phyloP scores from a whole-genome alignment of 2,888 invertebrate genomes.

The Agrochola lychnidis region DNA sequence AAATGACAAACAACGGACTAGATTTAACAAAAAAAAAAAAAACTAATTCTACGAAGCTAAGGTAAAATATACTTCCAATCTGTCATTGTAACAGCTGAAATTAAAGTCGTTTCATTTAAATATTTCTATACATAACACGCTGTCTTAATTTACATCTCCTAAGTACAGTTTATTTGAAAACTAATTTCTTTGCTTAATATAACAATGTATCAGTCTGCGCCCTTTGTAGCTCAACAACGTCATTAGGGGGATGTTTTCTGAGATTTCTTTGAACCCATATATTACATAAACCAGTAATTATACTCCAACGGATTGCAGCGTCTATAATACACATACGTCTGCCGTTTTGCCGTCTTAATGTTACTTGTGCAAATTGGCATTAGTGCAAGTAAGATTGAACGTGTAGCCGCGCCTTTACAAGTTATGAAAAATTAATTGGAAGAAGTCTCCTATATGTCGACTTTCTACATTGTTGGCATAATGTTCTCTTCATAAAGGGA shows the following conservation, averaged over 20 bases:
- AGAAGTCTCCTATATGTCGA: constrained; percentile 70
- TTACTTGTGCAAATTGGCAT: neutral
- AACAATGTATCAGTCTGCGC: constrained; percentile 50
- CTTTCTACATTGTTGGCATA: constrained; percentile 71
- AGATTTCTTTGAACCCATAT: constrained; percentile 26
- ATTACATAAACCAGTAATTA: constrained; percentile 22
- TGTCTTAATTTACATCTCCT: constrained; percentile 42
- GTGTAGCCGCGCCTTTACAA: constrained; percentile 55
- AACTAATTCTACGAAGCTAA: neutral
- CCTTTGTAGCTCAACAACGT: constrained; percentile 19
- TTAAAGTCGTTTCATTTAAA: constrained; percentile 49
- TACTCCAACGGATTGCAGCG: neutral
- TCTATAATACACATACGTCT: neutral
- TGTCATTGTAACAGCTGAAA: constrained; percentile 30
- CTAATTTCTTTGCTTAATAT: constrained; percentile 55
- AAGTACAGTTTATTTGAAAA: constrained; percentile 46
- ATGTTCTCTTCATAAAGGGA: constrained; percentile 41
- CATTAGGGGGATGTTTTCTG: constrained; percentile 32
- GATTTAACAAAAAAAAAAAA: neutral
- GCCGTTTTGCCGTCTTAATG: neutral
- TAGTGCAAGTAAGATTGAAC: neutral
- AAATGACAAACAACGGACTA: neutral
- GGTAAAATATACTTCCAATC: constrained; percentile 11
- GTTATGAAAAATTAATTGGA: constrained; percentile 74
- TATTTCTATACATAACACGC: constrained; percentile 28